Evolutionary conservation across 2,797 vertebrate genomes (phyloP).

Genomic region (Apodemus agrarius): DNA sequence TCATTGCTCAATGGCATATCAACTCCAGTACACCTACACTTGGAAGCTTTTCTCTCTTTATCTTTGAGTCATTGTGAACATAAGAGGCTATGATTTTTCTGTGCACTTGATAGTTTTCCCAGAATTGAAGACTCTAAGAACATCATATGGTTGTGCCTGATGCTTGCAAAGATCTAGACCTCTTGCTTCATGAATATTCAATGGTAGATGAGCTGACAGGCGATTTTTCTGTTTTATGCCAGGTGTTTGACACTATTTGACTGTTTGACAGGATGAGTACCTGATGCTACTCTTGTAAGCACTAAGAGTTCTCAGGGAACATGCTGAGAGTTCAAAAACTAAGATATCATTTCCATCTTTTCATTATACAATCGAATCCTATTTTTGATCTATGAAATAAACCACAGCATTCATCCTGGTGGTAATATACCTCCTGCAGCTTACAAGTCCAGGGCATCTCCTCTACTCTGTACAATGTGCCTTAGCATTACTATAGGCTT

Average conservation of each 20-base stretch:
- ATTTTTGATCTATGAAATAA: conserved; percentile 44
- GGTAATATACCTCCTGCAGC: not conserved
- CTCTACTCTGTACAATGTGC: not conserved
- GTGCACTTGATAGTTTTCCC: not conserved
- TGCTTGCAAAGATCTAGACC: conserved; percentile 32
- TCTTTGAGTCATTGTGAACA: not conserved
- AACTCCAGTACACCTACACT: not conserved
- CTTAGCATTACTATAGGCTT: not conserved
- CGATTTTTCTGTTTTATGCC: not conserved
- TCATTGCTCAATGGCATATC: not conserved
- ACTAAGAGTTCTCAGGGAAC: not conserved
- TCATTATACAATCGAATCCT: not conserved
- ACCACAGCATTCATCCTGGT: not conserved
- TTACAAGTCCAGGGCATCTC: not conserved
- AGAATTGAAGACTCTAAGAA: conserved; percentile 35
- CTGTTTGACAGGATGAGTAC: conserved; percentile 25
- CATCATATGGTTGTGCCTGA: conserved; percentile 17
- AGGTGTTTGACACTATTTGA: conserved; percentile 46
- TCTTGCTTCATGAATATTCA: conserved; percentile 34
- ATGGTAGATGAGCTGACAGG: not conserved
- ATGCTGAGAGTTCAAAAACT: conserved; percentile 51
- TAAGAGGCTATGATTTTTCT: not conserved
- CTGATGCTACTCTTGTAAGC: not conserved
- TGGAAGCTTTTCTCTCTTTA: not conserved
- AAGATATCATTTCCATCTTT: conserved; percentile 29